These are phyloP conservation scores for Thalassophryne amazonica DNA, from an alignment of 2,797 vertebrate species.

Conservation along the genomic window DNA sequence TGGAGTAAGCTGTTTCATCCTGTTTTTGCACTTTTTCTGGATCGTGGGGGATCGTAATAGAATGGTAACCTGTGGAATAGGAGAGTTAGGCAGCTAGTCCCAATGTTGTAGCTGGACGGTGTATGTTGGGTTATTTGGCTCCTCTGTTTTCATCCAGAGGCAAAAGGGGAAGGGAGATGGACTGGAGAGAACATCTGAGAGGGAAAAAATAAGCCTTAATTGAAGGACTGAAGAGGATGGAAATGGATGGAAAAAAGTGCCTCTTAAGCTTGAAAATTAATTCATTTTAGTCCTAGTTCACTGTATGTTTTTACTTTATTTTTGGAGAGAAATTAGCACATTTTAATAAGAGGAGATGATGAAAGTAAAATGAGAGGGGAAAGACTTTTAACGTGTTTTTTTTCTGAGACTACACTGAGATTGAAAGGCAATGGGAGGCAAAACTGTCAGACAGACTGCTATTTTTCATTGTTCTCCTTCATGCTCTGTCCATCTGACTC, in stretches of 20 bases:
- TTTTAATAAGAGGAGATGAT: slow-evolving; percentile 17
- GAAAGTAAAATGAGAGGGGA: not conserved
- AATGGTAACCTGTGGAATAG: no score
- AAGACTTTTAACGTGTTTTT: slow-evolving; percentile 3
- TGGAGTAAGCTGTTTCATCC: no score
- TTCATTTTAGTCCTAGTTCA: not conserved
- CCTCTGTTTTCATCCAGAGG: no score
- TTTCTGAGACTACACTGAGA: slow-evolving; percentile 22
- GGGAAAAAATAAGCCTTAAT: slow-evolving; percentile 15
- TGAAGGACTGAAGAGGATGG: slow-evolving; percentile 11
- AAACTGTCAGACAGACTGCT: slow-evolving; percentile 51
- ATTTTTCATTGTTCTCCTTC: slow-evolving; percentile 56
- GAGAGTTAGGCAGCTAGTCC: no score
- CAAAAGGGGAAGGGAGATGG: slow-evolving; percentile 10
- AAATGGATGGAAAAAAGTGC: not conserved
- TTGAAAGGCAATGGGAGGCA: slow-evolving; percentile 7
- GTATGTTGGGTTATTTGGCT: no score
- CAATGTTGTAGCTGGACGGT: no score
- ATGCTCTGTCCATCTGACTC: slow-evolving; percentile 51
- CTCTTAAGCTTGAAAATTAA: slow-evolving; percentile 22
- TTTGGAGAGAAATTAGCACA: slow-evolving; percentile 23
- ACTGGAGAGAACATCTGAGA: slow-evolving; percentile 11
- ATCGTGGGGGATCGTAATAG: no score
- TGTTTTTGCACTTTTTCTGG: no score
- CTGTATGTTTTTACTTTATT: slow-evolving; percentile 18